Base-by-base conservation (phyloP, 2,797 vertebrate species). In the Ibycter americanus region DNA sequence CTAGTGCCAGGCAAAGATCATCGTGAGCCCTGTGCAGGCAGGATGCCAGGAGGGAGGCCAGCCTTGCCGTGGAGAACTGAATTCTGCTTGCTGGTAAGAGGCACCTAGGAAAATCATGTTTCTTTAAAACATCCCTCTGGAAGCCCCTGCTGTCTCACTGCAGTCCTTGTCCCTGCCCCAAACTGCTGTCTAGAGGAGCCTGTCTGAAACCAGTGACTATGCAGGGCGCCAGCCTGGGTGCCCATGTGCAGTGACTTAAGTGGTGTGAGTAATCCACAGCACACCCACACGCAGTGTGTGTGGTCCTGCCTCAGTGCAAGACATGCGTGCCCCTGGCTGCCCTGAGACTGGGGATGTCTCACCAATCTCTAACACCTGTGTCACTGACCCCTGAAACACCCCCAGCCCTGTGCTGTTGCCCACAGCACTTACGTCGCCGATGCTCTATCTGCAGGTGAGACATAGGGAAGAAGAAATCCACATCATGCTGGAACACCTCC, bases 401-500 rank as follows among this genome's bases (percentile, higher is more conserved):
- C 26, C 62, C 52, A 46, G 44, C 51, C 76, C 68, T 0, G 0
- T 34, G 38, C 68, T 6, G 4, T 11, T 44, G 42, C 54, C 86
- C 4, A 1, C 74, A 65, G 76, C 47, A 96, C 99, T 98, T 95
- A 99, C 99, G 99, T 98, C 99, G 99, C 96, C 98, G 98, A 49
- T 98, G 98, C 97, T 99, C 98, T 3, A 99, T 98, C 96, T 99
- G 99, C 92, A 99, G 97, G 96, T 99, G 98, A 38, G 99, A 97
- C 8, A 99, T 92, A 3, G 99, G 99, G 85, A 99, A 98, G 97
- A 99, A 99, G 97, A 99, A 99, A 90, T 99, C 99, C 42, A 98
- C 97, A 0, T 99, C 99, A 1, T 99, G 99, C 96, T 99, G 99
- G 97, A 99, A 99, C 97, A 99, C 99, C 52, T 99, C 99, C 93